phyloP scores from a whole-genome alignment of 2,113 vertebrate species.

The Ceyx margarethae region DNA sequence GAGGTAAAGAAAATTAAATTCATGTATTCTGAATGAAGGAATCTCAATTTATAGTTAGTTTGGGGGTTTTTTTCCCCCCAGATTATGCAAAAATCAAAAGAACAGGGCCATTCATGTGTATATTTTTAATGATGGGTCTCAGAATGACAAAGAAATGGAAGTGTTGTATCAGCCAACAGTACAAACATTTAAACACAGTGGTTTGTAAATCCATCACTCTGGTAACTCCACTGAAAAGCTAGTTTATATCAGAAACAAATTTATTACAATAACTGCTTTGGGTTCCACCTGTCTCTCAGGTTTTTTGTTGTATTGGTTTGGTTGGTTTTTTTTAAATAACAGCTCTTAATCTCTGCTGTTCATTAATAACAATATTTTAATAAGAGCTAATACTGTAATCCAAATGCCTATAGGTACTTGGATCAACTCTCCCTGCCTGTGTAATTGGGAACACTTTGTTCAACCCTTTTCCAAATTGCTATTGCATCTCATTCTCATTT shows the following conservation, averaged over 20 bases:
- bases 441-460: slow-evolving; percentile 52
- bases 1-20: slow-evolving; percentile 10
- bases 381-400: slow-evolving; percentile 14
- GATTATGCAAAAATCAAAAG: slow-evolving; percentile 3
- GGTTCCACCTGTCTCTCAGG: not conserved
- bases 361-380: slow-evolving; percentile 55
- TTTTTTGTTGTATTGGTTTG: not conserved
- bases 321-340: not conserved
- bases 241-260: not conserved
- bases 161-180: slow-evolving; percentile 10
- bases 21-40: not conserved
- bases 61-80: not conserved
- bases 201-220: not conserved
- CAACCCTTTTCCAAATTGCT: slow-evolving; percentile 28
- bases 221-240: not conserved
- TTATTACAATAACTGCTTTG: not conserved
- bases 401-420: slow-evolving; percentile 46
- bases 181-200: not conserved
- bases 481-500: slow-evolving; percentile 56
- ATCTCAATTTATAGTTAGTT: not conserved
- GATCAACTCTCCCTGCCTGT: slow-evolving; percentile 4
- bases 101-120: slow-evolving; percentile 20
- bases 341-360: slow-evolving; percentile 15
- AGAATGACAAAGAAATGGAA: slow-evolving; percentile 33
- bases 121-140: slow-evolving; percentile 54